Percentiles rank a stretch among this genome's conserved stretches.
phyloP scores from a whole-genome alignment of 2,113 vertebrate genomes.

The Struthio camelus region DNA sequence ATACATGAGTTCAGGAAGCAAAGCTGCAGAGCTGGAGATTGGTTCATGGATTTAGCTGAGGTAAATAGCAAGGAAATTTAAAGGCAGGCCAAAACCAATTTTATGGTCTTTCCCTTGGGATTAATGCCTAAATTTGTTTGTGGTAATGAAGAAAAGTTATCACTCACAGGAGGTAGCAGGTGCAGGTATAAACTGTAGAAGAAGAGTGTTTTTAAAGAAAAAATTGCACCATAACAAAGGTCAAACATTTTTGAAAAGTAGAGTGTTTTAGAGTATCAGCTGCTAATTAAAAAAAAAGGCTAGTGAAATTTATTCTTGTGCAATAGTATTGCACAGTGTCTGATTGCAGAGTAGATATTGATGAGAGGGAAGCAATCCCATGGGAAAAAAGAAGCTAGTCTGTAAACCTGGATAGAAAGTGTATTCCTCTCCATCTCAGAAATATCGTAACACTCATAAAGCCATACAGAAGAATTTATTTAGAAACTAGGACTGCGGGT shows the following conservation, averaged over 20 bases:
- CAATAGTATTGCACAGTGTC: background rate
- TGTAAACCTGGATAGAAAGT: background rate
- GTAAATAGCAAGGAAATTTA: constrained; percentile 58
- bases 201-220: background rate
- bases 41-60: constrained; percentile 60
- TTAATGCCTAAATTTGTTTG: constrained; percentile 53
- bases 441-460: background rate
- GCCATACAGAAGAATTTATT: background rate
- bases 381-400: background rate
- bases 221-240: background rate
- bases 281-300: background rate
- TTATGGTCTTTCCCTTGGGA: constrained; percentile 54
- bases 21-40: constrained; percentile 53
- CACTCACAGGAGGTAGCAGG: background rate
- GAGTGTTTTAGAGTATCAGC: background rate
- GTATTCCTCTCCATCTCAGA: background rate
- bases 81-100: constrained; percentile 39
- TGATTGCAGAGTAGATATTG: background rate
- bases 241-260: background rate
- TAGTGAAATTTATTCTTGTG: background rate
- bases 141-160: constrained; percentile 40
- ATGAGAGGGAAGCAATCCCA: background rate
- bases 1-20: constrained; percentile 64
- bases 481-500: background rate
- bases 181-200: background rate